Base-by-base conservation (phyloP, 1,140 invertebrate species). In the Steinernema khuongi region DNA sequence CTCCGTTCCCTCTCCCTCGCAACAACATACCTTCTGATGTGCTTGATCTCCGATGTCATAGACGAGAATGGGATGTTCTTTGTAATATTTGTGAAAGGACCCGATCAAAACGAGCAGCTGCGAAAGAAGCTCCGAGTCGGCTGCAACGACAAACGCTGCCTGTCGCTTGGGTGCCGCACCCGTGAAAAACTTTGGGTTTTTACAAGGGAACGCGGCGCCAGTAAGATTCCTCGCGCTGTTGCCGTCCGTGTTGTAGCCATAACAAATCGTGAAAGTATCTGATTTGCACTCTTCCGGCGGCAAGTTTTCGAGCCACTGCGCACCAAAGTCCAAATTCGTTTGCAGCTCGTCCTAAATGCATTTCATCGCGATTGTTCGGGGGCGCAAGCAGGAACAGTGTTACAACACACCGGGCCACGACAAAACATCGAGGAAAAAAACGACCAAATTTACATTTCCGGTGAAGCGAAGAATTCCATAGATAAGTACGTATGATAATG, bases 101-200 rank as follows among this genome's bases (percentile, higher is more conserved):
- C 50, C 50, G 50, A 60, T 60, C 26, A 60, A 22, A 26, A 60
- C 50, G 50, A 60, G 50, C 50, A 60, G 50, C 50, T 60, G 50
- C 50, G 50, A 60, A 11, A 60, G 50, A 60, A 60, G 22, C 50
- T 60, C 50, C 50, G 50, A 60, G 50, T 60, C 50, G 7, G 50
- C 50, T 60, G 50, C 19, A 11, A 60, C 50, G 11, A 22, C 50
- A 60, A 60, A 60, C 4, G 50, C 4, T 22, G 19, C 50, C 26
- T 60, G 14, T 2, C 22, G 11, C 26, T 14, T 26, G 14, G 50
- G 50, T 22, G 11, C 11, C 26, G 50, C 50, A 7, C 19, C 4
- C 4, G 14, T 4, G 50, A 60, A 60, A 60, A 60, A 60, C 4
- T 7, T 26, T 17, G 14, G 11, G 19, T 60, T 60, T 2, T 22